Conservation (phyloP, 2,113 vertebrate species). For the Cettia cetti region DNA sequence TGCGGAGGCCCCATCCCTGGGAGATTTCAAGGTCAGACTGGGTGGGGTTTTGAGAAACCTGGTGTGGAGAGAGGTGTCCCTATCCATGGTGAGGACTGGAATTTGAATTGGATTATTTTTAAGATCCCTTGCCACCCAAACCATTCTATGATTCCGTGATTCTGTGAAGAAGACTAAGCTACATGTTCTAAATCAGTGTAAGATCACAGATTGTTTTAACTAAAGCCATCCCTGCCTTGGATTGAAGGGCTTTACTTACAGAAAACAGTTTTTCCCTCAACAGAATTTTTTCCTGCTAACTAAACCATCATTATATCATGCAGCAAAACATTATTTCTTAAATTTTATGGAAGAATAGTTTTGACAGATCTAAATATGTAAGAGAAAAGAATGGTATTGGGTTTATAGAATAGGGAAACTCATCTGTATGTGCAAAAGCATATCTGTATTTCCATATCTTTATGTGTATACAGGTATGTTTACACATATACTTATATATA, state of each 20-base stretch:
- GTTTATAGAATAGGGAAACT: background rate
- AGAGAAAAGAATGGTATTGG: background rate
- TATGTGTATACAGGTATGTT: background rate
- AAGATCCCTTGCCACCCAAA: background rate
- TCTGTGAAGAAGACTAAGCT: background rate
- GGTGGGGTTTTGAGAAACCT: background rate
- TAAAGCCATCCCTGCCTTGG: background rate
- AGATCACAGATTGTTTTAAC: constrained; percentile 10
- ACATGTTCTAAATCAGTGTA: constrained; percentile 3
- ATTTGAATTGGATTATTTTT: background rate
- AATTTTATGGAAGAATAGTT: background rate
- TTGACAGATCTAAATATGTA: background rate
- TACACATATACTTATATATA: background rate
- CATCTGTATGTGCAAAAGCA: background rate
- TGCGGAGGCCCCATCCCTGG: too few relatives aligned
- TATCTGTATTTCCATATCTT: background rate
- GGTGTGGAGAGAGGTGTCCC: background rate
- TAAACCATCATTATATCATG: background rate
- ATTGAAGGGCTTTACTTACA: background rate
- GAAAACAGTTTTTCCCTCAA: background rate
- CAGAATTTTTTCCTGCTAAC: background rate
- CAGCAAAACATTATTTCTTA: background rate
- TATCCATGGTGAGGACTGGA: background rate
- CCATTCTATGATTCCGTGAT: background rate
- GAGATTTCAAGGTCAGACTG: background rate